Evolutionary conservation across 2,797 vertebrate genomes (phyloP), one percentile per base, ranked within the genome.

Genomic region (Pangasius djambal): DNA sequence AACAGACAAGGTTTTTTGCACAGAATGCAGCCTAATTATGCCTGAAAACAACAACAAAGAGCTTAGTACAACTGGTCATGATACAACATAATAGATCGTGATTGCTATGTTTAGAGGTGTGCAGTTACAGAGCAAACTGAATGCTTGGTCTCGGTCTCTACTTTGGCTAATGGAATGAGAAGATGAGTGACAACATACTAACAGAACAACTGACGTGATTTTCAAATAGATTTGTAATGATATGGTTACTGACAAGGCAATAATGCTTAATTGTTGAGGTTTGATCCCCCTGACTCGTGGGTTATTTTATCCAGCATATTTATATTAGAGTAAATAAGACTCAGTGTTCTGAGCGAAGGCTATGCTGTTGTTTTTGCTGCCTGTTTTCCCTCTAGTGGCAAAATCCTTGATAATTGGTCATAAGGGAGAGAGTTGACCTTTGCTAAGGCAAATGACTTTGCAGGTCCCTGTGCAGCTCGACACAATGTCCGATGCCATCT

Each of bases 361-460:
- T 72, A 77, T 65, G 48, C 86, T 89, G 84, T 86, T 87, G 79
- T 86, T 92, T 88, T 78, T 90, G 86, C 85, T 90, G 77, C 72
- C 86, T 86, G 67, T 85, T 78, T 83, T 75, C 89, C 88, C 92
- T 92, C 91, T 91, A 92, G 93, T 94, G 94, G 95, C 94, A 95
- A 95, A 95, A 95, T 96, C 93, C 94, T 94, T 93, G 95, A 96
- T 96, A 96, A 96, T 96, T 96, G 96, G 95, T 96, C 96, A 96
- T 94, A 95, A 94, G 96, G 96, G 95, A 94, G 89, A 93, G 92
- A 92, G 93, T 89, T 95, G 94, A 93, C 94, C 92, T 92, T 94
- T 92, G 92, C 92, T 93, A 95, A 94, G 94, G 94, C 94, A 91
- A 93, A 93, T 91, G 89, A 88, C 93, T 94, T 90, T 92, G 94